Conservation (phyloP, 2,797 vertebrate genomes). For the Nyctalus aviator region DNA sequence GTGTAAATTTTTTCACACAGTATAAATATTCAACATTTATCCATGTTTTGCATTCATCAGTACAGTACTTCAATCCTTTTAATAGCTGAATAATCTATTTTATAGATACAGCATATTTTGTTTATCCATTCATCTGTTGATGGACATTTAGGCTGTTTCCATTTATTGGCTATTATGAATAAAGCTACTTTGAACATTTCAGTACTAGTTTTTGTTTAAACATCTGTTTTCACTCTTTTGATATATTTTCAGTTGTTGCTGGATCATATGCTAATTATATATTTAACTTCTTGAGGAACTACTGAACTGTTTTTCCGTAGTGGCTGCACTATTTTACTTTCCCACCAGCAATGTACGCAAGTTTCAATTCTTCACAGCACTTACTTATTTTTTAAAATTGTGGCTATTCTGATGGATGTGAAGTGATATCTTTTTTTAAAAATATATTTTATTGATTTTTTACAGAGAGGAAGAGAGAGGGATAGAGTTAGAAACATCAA, state of each 20-base stretch:
- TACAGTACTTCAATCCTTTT: constrained; percentile 19
- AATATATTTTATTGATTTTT: too few relatives aligned
- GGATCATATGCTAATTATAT: not conserved
- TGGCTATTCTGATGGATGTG: not conserved
- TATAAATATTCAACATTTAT: not conserved
- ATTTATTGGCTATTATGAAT: not conserved
- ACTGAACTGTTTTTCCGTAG: not conserved
- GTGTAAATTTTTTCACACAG: not conserved
- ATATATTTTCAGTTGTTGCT: not conserved
- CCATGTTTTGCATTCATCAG: not conserved
- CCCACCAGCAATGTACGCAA: not conserved
- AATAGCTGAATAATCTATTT: not conserved
- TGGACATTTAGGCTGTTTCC: not conserved
- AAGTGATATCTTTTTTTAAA: not conserved
- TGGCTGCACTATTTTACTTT: not conserved
- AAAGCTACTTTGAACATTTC: not conserved
- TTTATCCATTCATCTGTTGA: constrained; percentile 23
- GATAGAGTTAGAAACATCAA: too few relatives aligned
- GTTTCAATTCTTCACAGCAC: not conserved
- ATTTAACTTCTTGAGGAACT: not conserved
- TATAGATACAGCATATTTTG: not conserved
- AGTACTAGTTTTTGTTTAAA: constrained; percentile 32
- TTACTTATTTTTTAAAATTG: not conserved
- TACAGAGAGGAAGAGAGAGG: too few relatives aligned
- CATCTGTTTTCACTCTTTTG: not conserved